phyloP scores from a whole-genome alignment of 2,888 invertebrate species.

The Caradrina clavipalpis region DNA sequence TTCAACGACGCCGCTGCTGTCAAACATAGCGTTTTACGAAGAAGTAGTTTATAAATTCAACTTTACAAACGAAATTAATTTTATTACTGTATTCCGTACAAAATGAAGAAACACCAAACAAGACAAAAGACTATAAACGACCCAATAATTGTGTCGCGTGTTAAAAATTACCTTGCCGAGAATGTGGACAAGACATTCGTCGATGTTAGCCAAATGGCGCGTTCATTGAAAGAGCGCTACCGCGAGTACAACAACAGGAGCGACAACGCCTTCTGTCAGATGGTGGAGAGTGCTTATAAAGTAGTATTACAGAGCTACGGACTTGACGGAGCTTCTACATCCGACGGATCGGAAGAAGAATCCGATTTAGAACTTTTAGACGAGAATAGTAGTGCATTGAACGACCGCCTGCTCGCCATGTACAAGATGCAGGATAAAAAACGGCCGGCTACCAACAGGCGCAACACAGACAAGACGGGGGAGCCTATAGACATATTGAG shows the following conservation, averaged over 20 bases:
- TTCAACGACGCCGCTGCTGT: slow-evolving; percentile 81
- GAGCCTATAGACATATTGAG: slow-evolving; percentile 88
- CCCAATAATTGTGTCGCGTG: slow-evolving; percentile 91
- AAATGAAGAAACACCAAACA: slow-evolving; percentile 89
- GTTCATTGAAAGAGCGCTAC: slow-evolving; percentile 93
- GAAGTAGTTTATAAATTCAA: slow-evolving; percentile 63
- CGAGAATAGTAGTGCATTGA: slow-evolving; percentile 94
- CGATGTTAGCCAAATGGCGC: slow-evolving; percentile 96
- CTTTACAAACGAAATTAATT: slow-evolving; percentile 46
- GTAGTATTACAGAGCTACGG: slow-evolving; percentile 93
- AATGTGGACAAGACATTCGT: slow-evolving; percentile 95
- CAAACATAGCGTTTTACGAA: slow-evolving; percentile 77
- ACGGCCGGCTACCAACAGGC: slow-evolving; percentile 80
- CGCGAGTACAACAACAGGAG: slow-evolving; percentile 96
- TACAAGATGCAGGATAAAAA: slow-evolving; percentile 89
- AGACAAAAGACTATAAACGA: slow-evolving; percentile 88
- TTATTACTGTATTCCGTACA: slow-evolving; percentile 55
- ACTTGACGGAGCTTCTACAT: slow-evolving; percentile 90
- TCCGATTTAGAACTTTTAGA: slow-evolving; percentile 94
- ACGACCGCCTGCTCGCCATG: slow-evolving; percentile 89
- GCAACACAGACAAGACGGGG: slow-evolving; percentile 82
- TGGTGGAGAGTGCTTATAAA: slow-evolving; percentile 95
- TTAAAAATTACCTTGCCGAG: slow-evolving; percentile 94
- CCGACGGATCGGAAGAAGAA: slow-evolving; percentile 91
- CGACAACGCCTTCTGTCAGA: slow-evolving; percentile 94